Conservation (phyloP, 1,140 invertebrate genomes). For the Drosophila kepulauana region DNA sequence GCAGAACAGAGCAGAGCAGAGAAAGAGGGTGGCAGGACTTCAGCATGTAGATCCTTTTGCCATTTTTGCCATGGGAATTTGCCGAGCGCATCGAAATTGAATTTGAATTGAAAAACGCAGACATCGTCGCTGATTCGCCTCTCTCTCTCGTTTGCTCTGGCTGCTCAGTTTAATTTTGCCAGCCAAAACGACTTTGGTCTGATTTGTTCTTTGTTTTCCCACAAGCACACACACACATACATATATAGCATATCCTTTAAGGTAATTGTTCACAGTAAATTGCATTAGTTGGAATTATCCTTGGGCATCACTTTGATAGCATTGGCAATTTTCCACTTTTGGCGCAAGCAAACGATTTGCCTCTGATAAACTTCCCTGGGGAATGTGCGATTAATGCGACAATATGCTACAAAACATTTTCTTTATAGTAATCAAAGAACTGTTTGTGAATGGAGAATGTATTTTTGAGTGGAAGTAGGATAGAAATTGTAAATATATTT, state of each 20-base stretch:
- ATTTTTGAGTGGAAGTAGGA: too few species aligned
- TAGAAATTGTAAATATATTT: neutral
- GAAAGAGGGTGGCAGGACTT: neutral
- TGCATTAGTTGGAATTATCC: conserved; percentile 44
- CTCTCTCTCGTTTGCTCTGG: neutral
- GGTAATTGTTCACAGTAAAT: conserved; percentile 41
- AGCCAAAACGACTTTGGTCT: conserved; percentile 12
- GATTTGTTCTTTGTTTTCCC: conserved; percentile 16
- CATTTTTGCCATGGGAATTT: conserved; percentile 49
- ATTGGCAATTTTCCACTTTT: conserved; percentile 19
- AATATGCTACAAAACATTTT: neutral
- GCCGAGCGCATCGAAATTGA: conserved; percentile 61
- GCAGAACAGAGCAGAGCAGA: neutral
- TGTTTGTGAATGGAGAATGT: neutral
- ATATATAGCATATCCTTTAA: conserved; percentile 8
- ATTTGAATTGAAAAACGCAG: conserved; percentile 65
- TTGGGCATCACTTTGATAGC: conserved; percentile 48
- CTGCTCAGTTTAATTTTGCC: conserved; percentile 20
- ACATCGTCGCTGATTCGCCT: conserved; percentile 22
- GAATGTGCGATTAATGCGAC: conserved; percentile 4
- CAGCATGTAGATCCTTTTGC: conserved; percentile 21
- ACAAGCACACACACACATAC: neutral
- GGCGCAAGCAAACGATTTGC: conserved; percentile 3
- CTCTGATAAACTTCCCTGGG: neutral
- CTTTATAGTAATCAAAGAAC: neutral